Evolutionary conservation across 2,797 vertebrate genomes (phyloP), one percentile per base, ranked within the genome.

Genomic region (Percopsis omiscomaycus): DNA sequence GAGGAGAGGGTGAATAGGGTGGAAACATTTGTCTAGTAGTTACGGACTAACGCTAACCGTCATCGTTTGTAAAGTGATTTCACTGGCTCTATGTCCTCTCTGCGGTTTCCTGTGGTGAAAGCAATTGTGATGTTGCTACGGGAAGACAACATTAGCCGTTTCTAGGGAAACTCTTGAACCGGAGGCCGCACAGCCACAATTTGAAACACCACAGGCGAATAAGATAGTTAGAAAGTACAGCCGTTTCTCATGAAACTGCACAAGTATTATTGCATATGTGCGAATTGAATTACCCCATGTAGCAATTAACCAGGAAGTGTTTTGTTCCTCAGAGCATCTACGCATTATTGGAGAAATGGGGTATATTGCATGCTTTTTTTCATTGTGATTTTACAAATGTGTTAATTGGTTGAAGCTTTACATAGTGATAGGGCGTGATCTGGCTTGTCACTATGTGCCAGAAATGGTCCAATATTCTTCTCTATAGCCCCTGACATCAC

Each of bases 111-210:
- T 88, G 82, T 84, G 74, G 71, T 78, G 80, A 76, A 59, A 48
- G 70, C 67, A 59, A 70, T 85, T 66, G 83, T 81, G 74, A 70
- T 80, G 88, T 89, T 89, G 86, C 86, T 84, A 82, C 55, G 82
- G 78, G 73, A 49, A 78, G 75, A 84, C 74, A 89, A 89, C 87
- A 90, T 53, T 64, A 28, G 5, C 28, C 0, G 85, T 92, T 88
- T 81, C 89, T 86, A 87, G 88, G 89, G 89, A 88, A 92, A 89
- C 77, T 60, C 29, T 69, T 42, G 2, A 75, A 84, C 80, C 77
- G 48, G 64, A 67, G 68, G 27, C 62, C 55, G 59, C 65, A 55
- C 46, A 64, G 60, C 59, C 78, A 65, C 81, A 70, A 77, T 88
- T 89, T 84, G 74, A 70, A 76, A 72, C 77, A 80, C 78, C 74